Evolutionary conservation across 2,797 vertebrate species (phyloP).

Genomic region (Amblyraja radiata): DNA sequence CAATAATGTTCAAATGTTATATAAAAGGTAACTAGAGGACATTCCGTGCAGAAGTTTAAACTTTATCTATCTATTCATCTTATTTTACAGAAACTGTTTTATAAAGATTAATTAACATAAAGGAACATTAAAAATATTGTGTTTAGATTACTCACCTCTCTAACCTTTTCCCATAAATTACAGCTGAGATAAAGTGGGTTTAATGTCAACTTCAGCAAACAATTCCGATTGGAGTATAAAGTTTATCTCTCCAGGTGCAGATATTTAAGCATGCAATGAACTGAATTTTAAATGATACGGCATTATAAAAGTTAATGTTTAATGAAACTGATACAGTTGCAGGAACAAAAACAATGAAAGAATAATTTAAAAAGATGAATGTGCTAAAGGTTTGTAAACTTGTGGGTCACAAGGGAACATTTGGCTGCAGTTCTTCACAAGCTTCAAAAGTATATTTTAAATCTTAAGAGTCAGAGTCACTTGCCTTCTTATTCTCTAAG

Average conservation of each 20-base stretch:
- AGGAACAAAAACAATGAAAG: constrained; percentile 35
- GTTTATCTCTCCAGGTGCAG: constrained; percentile 14
- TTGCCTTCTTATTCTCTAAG: neutral
- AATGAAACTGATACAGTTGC: constrained; percentile 32
- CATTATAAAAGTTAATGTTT: constrained; percentile 35
- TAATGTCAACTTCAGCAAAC: constrained; percentile 4
- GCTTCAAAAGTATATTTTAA: neutral
- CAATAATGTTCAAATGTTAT: neutral
- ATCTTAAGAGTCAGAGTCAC: neutral
- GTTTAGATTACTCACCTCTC: constrained; percentile 6
- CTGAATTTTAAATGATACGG: neutral
- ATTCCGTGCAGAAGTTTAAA: neutral
- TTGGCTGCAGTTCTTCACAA: neutral
- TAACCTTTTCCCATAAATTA: neutral
- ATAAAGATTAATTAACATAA: neutral
- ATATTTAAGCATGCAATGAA: constrained; percentile 6
- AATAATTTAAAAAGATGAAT: constrained; percentile 37
- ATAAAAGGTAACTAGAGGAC: neutral
- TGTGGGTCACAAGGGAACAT: constrained; percentile 23
- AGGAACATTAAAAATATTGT: neutral
- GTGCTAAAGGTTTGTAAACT: neutral
- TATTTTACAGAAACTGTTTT: neutral
- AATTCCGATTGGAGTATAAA: neutral
- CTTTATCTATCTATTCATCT: neutral
- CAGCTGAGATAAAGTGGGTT: neutral